Evolutionary conservation across 37 sponge, comb jelly and placozoan genomes (phyloP).

Genomic region (Petrosia ficiformis): DNA sequence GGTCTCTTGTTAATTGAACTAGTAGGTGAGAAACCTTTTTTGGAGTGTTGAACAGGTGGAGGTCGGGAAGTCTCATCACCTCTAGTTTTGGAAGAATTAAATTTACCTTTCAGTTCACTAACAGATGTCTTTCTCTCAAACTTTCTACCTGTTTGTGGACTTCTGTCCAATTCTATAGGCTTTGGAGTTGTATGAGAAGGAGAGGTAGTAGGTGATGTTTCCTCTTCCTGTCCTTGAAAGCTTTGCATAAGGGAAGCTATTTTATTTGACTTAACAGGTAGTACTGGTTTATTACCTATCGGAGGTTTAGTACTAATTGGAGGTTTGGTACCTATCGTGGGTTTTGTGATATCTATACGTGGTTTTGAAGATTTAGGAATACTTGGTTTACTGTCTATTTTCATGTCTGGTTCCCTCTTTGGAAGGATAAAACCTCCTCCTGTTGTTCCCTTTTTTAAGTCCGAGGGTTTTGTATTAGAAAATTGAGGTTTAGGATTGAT

Average conservation of each 20-base stretch:
- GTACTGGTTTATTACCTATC: not conserved
- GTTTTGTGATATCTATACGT: too few relatives aligned
- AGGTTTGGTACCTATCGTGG: not conserved
- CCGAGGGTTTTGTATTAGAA: not conserved
- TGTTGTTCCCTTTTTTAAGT: not conserved
- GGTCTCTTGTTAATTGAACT: too few relatives aligned
- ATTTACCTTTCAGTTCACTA: not conserved
- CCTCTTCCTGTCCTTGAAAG: not conserved
- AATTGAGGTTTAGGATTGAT: not conserved
- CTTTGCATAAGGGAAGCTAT: not conserved
- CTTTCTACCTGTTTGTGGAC: not conserved
- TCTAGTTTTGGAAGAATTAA: not conserved
- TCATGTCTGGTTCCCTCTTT: too few relatives aligned
- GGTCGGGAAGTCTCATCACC: not conserved
- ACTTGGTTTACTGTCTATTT: too few relatives aligned
- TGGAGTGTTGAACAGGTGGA: not conserved
- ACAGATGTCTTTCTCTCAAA: not conserved
- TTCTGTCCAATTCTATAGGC: not conserved
- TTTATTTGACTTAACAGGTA: not conserved
- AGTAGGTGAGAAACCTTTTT: too few relatives aligned
- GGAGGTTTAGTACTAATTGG: not conserved
- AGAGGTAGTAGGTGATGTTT: not conserved
- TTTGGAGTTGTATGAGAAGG: not conserved
- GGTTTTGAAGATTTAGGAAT: too few relatives aligned
- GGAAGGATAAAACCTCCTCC: not conserved